A percentile compares a stretch with the other conserved stretches of the same genome.
Evolutionary conservation across 2,888 invertebrate genomes (phyloP).

Genomic region (Mesorhabditis sp.): DNA sequence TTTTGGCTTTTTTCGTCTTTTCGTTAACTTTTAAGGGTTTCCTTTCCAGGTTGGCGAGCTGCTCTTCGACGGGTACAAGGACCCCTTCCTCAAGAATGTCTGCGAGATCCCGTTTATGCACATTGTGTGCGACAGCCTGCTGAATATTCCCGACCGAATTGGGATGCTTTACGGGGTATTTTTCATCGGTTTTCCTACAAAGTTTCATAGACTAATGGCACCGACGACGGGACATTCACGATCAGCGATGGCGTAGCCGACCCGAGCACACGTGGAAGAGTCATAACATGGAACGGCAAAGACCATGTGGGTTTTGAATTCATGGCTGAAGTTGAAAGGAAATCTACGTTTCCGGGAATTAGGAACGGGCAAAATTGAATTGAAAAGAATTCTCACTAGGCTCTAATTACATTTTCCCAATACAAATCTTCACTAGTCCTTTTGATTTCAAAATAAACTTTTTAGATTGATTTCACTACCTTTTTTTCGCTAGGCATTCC

Average conservation of each 20-base stretch:
- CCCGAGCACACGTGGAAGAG: constrained; percentile 37
- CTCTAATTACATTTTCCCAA: too few relatives aligned
- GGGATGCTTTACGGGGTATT: constrained; percentile 50
- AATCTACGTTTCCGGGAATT: too few relatives aligned
- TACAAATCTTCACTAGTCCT: too few relatives aligned
- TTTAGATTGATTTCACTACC: too few relatives aligned
- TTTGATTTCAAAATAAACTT: too few relatives aligned
- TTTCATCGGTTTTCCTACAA: background rate
- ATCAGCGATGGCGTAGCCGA: constrained; percentile 48
- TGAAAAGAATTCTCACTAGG: too few relatives aligned
- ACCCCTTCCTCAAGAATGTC: constrained; percentile 55
- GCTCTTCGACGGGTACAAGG: constrained; percentile 54
- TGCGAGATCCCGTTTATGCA: constrained; percentile 55
- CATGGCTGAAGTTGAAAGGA: too few relatives aligned
- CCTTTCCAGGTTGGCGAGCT: constrained; percentile 32
- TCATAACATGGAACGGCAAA: constrained; percentile 40
- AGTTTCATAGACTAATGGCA: constrained; percentile 39
- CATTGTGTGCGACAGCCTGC: constrained; percentile 53
- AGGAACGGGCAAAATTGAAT: too few relatives aligned
- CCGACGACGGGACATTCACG: constrained; percentile 49
- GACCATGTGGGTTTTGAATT: constrained; percentile 18
- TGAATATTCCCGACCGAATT: constrained; percentile 54
- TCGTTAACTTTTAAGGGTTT: too few relatives aligned
- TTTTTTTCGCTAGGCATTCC: too few relatives aligned
- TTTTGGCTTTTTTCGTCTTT: background rate